These are phyloP conservation scores for Bos taurus DNA, from an alignment of 2,113 vertebrate species.

Conservation along the genomic window ARS-UCD2.0 NC_037338.1:60994501-60995000, in stretches of 20 bases:
- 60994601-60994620: background rate
- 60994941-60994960: background rate
- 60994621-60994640: background rate
- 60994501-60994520: background rate
- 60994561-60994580: background rate
- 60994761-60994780: background rate
- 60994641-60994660: background rate
- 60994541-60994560: slow-evolving; percentile 6
- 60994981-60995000: background rate
- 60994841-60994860: background rate
- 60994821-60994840: background rate
- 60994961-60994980: background rate
- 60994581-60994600: background rate
- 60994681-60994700: background rate
- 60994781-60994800: background rate
- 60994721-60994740: background rate
- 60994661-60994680: background rate
- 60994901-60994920: background rate
- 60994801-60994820: background rate
- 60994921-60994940: background rate
- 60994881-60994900: background rate
- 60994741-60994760: background rate
- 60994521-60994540: background rate
- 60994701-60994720: background rate
- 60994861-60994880: background rate